Evolutionary conservation across 2,113 vertebrate genomes (phyloP), one percentile per base, ranked within the genome.

Genomic region (Platichthys flesus): DNA sequence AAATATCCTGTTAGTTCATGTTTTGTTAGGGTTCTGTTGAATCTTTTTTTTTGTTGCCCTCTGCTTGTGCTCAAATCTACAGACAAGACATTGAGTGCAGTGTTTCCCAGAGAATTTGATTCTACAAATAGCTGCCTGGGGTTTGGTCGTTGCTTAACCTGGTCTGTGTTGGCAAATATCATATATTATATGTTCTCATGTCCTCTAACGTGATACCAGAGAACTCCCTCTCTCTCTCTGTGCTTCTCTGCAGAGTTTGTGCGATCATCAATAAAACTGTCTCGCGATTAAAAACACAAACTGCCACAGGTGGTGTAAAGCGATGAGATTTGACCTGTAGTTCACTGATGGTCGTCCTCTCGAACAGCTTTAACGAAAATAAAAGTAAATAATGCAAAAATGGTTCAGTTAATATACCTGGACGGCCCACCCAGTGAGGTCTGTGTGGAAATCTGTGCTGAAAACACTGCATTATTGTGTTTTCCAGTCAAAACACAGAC

Each of bases 401-500:
- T 20, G 16, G 47, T 13, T 14, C 12, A 47, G 10, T 47, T 1
- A 47, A 1, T 15, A 18, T 7, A 18, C 47, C 20, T 20, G 51
- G 20, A 21, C 20, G 8, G 5, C 47, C 18, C 47, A 4, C 7
- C 15, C 15, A 54, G 51, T 54, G 7, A 9, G n/a, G 51, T 54
- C 20, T 9, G 51, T 15, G 18, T n/a, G 8, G 51, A 54, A 54
- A 54, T 54, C 20, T n/a, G 51, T 15, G 18, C 8, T n/a, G 51
- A 54, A 54, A 54, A 54, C 18, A 54, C 18, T 54, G 51, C 9
- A 9, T 6, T 54, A 5, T 54, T 54, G 20, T 57, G 4, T 37
- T 62, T 58, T 76, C 54, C 24, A 77, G 66, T 78, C 49, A 47
- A 42, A 68, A 57, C 51, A n/a, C 14, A 16, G 47, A 7, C 14